These are phyloP conservation scores for Drosophila borborema DNA, from an alignment of 2,888 invertebrate genomes.

Conservation along the genomic window DNA sequence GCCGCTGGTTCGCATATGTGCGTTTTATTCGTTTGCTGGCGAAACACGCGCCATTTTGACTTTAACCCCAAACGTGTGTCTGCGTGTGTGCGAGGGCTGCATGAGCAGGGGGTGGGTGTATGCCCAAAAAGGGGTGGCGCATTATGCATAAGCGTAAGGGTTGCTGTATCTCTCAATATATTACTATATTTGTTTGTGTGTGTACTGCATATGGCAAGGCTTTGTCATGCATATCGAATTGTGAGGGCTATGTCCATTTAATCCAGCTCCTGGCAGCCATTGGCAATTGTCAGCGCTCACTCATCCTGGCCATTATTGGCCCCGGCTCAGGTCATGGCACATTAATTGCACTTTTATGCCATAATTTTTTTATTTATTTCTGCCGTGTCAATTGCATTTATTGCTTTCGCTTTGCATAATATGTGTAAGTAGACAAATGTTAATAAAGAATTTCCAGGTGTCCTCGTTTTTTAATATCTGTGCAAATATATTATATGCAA, in stretches of 20 bases:
- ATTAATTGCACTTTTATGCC: conserved; percentile 73
- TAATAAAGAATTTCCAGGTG: neutral
- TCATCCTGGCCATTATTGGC: conserved; percentile 33
- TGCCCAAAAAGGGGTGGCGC: conserved; percentile 65
- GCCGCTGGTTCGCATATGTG: conserved; percentile 43
- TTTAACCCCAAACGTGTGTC: conserved; percentile 59
- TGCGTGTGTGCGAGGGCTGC: conserved; percentile 45
- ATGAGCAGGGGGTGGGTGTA: conserved; percentile 51
- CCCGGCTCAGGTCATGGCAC: conserved; percentile 57
- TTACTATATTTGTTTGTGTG: neutral
- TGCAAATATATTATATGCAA: too few species aligned
- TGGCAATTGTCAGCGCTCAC: conserved; percentile 35
- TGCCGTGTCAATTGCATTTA: conserved; percentile 26
- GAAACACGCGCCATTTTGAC: conserved; percentile 72
- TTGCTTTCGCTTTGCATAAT: conserved; percentile 52
- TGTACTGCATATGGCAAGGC: conserved; percentile 11
- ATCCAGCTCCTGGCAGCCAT: conserved; percentile 46
- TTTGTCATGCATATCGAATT: conserved; percentile 54
- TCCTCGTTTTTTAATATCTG: too few species aligned
- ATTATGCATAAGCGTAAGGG: conserved; percentile 73
- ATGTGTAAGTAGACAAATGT: neutral
- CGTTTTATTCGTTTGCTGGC: conserved; percentile 43
- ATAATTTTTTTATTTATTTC: conserved; percentile 71
- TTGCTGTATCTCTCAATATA: conserved; percentile 38
- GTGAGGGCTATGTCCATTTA: conserved; percentile 22